Evolutionary conservation across 2,797 vertebrate genomes (phyloP).

Genomic region (Urosaurus nigricauda): DNA sequence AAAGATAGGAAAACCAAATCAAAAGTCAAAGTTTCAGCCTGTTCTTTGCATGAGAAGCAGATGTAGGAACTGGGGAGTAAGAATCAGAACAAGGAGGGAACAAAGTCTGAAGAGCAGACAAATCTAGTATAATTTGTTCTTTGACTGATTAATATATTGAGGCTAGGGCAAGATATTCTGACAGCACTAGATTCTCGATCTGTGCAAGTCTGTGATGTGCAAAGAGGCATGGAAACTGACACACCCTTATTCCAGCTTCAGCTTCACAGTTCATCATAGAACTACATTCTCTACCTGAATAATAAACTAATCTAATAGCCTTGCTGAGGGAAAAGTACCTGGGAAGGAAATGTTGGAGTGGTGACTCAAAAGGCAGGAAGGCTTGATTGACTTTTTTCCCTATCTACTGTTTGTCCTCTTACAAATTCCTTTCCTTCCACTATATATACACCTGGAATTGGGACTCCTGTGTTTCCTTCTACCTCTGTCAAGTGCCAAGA

Average conservation of each 20-base stretch:
- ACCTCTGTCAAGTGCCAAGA: background rate
- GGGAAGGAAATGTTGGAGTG: background rate
- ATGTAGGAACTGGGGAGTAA: background rate
- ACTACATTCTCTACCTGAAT: background rate
- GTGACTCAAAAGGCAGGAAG: background rate
- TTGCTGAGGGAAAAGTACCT: background rate
- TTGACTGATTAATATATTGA: background rate
- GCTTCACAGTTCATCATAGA: background rate
- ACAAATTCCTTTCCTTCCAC: background rate
- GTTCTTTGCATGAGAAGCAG: background rate
- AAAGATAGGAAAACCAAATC: background rate
- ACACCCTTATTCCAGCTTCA: background rate
- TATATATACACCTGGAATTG: background rate
- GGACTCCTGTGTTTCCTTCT: background rate
- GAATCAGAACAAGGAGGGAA: background rate
- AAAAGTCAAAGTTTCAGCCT: background rate
- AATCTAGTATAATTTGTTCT: background rate
- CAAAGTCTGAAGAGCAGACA: background rate
- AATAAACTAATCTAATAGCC: background rate
- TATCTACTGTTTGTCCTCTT: background rate
- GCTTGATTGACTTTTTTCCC: background rate
- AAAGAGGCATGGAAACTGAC: background rate
- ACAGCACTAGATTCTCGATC: background rate
- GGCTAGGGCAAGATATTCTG: background rate
- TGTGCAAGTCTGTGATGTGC: background rate